Percentiles rank a stretch among this genome's conserved stretches.
Evolutionary conservation across 1,140 invertebrate genomes (phyloP).

Genomic region (Sminthurides bifidus): DNA sequence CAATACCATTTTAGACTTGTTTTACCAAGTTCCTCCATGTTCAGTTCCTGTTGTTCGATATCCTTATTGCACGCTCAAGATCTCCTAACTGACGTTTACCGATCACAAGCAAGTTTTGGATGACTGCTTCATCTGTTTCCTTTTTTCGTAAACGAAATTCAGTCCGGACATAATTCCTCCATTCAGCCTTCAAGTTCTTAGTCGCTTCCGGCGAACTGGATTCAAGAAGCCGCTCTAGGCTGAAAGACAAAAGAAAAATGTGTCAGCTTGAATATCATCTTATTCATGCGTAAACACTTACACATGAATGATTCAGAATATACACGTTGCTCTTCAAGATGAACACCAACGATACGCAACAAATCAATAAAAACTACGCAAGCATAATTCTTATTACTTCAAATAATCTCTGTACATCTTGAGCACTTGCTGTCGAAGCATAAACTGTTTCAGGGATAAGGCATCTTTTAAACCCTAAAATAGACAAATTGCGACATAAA

Average conservation of each 20-base stretch:
- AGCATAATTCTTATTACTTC: constrained; percentile 3
- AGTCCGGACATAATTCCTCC: constrained; percentile 7
- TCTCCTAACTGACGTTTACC: constrained; percentile 7
- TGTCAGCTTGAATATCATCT: no score
- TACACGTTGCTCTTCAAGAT: no score
- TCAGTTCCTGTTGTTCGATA: no score
- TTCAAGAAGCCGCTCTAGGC: neutral
- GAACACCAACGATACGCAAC: no score
- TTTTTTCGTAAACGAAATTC: constrained; percentile 11
- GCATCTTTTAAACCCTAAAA: neutral
- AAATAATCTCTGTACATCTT: constrained; percentile 13
- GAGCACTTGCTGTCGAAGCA: constrained; percentile 8
- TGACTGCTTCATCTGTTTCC: constrained; percentile 10
- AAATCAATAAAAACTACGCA: neutral
- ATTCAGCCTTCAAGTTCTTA: constrained; percentile 7
- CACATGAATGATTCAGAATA: no score
- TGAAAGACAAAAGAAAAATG: neutral
- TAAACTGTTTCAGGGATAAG: constrained; percentile 12
- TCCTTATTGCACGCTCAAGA: neutral
- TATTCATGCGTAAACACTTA: no score
- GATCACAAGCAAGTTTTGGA: constrained; percentile 1
- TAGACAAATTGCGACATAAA: no score
- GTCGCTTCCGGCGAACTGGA: neutral
- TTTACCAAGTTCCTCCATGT: no score
- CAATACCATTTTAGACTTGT: no score